Evolutionary conservation across 2,797 vertebrate species (phyloP).

Genomic region (Microhierax caerulescens): DNA sequence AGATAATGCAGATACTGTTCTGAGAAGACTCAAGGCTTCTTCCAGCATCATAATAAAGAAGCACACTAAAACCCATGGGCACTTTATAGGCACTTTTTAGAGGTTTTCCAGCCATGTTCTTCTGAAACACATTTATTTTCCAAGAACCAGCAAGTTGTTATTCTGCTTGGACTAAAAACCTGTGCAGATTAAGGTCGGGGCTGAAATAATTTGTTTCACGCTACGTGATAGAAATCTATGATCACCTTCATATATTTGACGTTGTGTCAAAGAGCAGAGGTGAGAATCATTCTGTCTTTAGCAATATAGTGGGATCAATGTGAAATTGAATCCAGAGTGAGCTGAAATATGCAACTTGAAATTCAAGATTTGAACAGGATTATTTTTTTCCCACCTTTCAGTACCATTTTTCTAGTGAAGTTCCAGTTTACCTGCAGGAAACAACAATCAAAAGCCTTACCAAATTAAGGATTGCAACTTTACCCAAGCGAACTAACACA

Average conservation of each 20-base stretch:
- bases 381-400: not conserved
- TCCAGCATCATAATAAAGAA: not conserved
- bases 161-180: not conserved
- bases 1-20: not conserved
- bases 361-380: not conserved
- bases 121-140: not conserved
- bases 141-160: not conserved
- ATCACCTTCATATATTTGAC: not conserved
- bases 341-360: not conserved
- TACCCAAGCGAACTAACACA: not conserved
- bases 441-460: not conserved
- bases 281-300: not conserved
- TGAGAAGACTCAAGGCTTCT: not conserved
- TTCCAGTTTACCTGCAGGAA: not conserved
- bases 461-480: not conserved
- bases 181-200: not conserved
- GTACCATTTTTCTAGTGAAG: not conserved
- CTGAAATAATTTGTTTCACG: not conserved
- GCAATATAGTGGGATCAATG: not conserved
- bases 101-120: not conserved
- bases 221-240: not conserved
- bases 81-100: not conserved
- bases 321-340: not conserved
- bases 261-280: not conserved
- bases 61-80: not conserved